phyloP scores from a whole-genome alignment of 2,888 invertebrate genomes.

The Acrocera orbiculus region DNA sequence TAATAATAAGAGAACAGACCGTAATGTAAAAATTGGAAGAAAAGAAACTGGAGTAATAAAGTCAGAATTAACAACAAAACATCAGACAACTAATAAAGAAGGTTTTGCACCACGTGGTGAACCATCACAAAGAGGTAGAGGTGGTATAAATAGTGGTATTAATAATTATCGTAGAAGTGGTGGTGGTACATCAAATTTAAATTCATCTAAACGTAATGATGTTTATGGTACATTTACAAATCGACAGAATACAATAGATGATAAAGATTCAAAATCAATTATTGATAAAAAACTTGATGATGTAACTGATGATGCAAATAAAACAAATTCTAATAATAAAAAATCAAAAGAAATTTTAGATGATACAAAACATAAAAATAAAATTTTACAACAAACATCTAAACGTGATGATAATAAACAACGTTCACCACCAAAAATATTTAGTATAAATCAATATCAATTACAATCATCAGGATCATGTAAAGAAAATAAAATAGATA shows the following conservation, averaged over 20 bases:
- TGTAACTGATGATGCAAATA: constrained; percentile 32
- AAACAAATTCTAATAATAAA: constrained; percentile 23
- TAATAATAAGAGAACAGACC: constrained; percentile 37
- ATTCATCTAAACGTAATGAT: constrained; percentile 43
- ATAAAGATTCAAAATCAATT: constrained; percentile 38
- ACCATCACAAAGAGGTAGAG: constrained; percentile 72
- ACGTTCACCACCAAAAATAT: constrained; percentile 18
- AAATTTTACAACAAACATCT: constrained; percentile 15
- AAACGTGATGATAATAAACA: constrained; percentile 15
- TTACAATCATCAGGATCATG: constrained; percentile 7
- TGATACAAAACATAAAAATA: constrained; percentile 13
- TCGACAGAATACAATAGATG: constrained; percentile 50
- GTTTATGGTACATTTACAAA: constrained; percentile 40
- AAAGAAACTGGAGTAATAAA: too few relatives aligned
- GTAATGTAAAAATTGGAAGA: constrained; percentile 33
- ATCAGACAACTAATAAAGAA: constrained; percentile 32
- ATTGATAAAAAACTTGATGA: constrained; percentile 18
- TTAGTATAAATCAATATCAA: constrained; percentile 14
- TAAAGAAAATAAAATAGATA: constrained; percentile 8
- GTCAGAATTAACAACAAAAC: constrained; percentile 28
- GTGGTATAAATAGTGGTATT: constrained; percentile 37
- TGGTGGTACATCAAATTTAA: constrained; percentile 28
- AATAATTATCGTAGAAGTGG: constrained; percentile 30
- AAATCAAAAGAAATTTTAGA: constrained; percentile 12
- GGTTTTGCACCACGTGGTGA: constrained; percentile 77